Evolutionary conservation across 2,113 vertebrate species (phyloP).

Genomic region (Urocitellus parryii): DNA sequence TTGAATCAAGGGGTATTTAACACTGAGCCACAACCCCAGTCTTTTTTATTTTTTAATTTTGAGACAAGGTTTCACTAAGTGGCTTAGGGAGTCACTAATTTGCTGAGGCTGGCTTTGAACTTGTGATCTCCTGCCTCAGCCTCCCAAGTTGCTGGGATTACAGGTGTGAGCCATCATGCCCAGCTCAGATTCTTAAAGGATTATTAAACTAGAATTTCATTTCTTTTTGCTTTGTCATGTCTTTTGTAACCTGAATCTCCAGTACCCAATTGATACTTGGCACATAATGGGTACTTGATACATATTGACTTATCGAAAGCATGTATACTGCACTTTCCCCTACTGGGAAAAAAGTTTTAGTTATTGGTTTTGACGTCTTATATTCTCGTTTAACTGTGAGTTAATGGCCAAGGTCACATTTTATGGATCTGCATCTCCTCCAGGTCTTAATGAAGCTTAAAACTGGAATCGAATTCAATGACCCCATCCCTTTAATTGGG

Average conservation of each 20-base stretch:
- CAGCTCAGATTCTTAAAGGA: background rate
- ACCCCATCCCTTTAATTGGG: background rate
- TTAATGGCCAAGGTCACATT: conserved; percentile 18
- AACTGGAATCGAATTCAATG: background rate
- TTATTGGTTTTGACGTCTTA: conserved; percentile 1
- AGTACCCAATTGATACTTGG: background rate
- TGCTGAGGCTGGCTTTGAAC: too few relatives aligned
- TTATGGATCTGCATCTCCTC: background rate
- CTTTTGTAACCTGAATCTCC: conserved; percentile 24
- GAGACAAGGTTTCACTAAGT: too few relatives aligned
- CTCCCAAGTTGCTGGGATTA: too few relatives aligned
- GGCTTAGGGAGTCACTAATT: too few relatives aligned
- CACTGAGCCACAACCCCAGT: too few relatives aligned
- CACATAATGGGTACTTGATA: background rate
- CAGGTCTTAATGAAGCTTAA: background rate
- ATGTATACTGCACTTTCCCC: background rate
- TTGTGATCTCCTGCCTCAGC: too few relatives aligned
- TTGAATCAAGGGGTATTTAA: too few relatives aligned
- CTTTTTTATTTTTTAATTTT: too few relatives aligned
- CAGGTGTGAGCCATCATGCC: too few relatives aligned
- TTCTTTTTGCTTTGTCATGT: conserved; percentile 11
- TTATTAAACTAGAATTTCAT: conserved; percentile 9
- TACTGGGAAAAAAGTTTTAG: background rate
- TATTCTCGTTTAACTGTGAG: background rate
- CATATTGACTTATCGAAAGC: background rate